Evolutionary conservation across 2,888 invertebrate species (phyloP).

Genomic region (Heliconius hortense): DNA sequence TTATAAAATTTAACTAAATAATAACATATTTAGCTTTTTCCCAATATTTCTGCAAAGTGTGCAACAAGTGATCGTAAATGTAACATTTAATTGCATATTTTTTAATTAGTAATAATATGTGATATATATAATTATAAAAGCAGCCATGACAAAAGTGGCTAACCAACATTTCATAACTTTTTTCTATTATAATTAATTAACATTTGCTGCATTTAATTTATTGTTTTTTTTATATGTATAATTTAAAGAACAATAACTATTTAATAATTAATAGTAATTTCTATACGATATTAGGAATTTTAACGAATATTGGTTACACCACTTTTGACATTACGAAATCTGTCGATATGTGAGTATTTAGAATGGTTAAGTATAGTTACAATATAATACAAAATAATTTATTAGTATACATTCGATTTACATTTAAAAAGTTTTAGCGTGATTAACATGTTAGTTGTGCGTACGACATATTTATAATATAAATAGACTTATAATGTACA

Average conservation of each 20-base stretch:
- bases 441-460: conserved; percentile 19
- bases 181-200: background rate
- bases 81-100: conserved; percentile 31
- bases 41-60: conserved; percentile 29
- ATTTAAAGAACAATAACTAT: background rate
- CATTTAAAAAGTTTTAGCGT: conserved; percentile 38
- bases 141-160: background rate
- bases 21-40: background rate
- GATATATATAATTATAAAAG: background rate
- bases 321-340: background rate
- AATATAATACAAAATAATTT: conserved; percentile 60
- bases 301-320: background rate
- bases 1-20: conserved; percentile 1
- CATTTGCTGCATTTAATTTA: background rate
- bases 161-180: background rate
- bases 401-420: conserved; percentile 52
- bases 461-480: background rate
- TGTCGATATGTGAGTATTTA: conserved; percentile 25
- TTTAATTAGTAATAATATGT: background rate
- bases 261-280: background rate
- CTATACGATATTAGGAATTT: background rate
- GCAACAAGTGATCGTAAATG: conserved; percentile 33
- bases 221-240: background rate
- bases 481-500: conserved; percentile 7
- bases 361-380: conserved; percentile 47